Conservation (phyloP, 2,113 vertebrate species). For the Barbus barbus region DNA sequence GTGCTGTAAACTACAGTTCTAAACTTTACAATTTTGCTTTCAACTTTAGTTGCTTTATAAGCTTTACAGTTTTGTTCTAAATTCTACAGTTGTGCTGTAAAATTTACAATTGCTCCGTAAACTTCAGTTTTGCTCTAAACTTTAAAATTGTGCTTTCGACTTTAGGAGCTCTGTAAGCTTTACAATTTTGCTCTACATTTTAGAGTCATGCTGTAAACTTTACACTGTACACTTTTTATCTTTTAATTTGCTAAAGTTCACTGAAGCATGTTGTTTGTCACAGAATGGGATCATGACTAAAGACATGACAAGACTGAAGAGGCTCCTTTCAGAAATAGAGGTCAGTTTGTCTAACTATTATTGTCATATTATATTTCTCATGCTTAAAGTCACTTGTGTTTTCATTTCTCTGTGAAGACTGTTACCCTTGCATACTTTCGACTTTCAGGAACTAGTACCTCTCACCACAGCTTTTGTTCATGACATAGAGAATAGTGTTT, state of each 20-base stretch:
- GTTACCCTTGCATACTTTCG: too few relatives aligned
- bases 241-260: neutral
- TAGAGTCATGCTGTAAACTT: neutral
- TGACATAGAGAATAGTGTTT: too few relatives aligned
- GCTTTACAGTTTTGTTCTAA: neutral
- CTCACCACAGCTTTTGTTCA: too few relatives aligned
- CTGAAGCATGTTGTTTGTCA: slow-evolving; percentile 42
- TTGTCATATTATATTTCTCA: neutral
- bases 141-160: neutral
- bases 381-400: too few relatives aligned
- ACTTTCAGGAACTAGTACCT: too few relatives aligned
- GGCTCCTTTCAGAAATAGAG: slow-evolving; percentile 93
- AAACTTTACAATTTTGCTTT: too few relatives aligned
- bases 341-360: slow-evolving; percentile 67
- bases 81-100: neutral
- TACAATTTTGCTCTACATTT: neutral
- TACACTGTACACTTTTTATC: neutral
- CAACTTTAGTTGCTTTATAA: too few relatives aligned
- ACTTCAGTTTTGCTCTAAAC: neutral
- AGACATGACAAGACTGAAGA: slow-evolving; percentile 94
- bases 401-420: too few relatives aligned
- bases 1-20: neutral
- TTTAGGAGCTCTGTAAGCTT: neutral
- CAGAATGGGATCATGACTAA: slow-evolving; percentile 97
- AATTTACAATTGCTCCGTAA: neutral